phyloP scores from a whole-genome alignment of 1,140 invertebrate species.

The Drosophila athabasca region DNA sequence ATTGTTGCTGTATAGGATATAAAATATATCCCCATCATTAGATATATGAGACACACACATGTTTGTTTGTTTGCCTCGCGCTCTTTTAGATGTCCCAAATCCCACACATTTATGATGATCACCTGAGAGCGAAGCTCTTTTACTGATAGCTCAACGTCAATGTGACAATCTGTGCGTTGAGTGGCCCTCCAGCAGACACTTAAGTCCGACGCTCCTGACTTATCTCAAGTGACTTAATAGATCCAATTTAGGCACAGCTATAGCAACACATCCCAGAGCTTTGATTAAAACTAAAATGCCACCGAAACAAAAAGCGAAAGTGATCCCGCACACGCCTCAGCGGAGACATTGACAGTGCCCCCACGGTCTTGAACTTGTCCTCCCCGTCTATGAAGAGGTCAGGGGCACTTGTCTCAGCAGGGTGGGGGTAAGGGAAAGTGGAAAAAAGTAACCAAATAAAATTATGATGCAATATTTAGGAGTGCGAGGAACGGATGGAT shows the following conservation, averaged over 20 bases:
- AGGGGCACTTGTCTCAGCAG: conserved; percentile 20
- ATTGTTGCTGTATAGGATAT: background rate
- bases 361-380: conserved; percentile 45
- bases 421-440: conserved; percentile 4
- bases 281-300: conserved; percentile 48
- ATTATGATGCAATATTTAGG: conserved; percentile 7
- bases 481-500: background rate
- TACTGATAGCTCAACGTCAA: conserved; percentile 49
- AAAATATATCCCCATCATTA: background rate
- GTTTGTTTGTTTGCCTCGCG: background rate
- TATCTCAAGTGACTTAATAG: conserved; percentile 74
- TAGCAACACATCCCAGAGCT: conserved; percentile 27
- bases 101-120: conserved; percentile 36
- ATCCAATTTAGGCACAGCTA: conserved; percentile 62
- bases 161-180: conserved; percentile 38
- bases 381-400: conserved; percentile 41
- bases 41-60: background rate
- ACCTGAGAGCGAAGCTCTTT: conserved; percentile 44
- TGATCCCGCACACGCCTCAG: conserved; percentile 22
- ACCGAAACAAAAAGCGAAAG: conserved; percentile 65
- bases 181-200: conserved; percentile 41
- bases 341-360: conserved; percentile 34
- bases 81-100: conserved; percentile 8
- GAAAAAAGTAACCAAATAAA: conserved; percentile 3
- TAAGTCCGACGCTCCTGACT: conserved; percentile 39